A percentile compares a stretch with the other conserved stretches of the same genome.
These are phyloP conservation scores for Mimumesa dahlbomi DNA, from an alignment of 2,888 invertebrate species.

Conservation along the genomic window DNA sequence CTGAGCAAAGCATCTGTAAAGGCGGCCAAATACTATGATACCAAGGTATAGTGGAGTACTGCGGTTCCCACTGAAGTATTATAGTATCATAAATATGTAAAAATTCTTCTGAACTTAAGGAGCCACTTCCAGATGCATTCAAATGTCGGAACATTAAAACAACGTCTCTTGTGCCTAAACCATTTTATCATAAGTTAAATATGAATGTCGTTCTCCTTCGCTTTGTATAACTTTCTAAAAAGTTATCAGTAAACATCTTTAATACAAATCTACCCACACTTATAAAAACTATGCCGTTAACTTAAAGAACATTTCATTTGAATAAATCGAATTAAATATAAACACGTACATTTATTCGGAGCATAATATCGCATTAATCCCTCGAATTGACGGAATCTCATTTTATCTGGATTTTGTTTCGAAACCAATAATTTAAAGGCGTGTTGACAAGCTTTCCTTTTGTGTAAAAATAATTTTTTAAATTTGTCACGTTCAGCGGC, in stretches of 20 bases:
- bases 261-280: too few relatives aligned
- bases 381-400: constrained; percentile 88
- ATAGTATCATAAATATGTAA: constrained; percentile 87
- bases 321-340: constrained; percentile 7
- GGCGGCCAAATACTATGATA: constrained; percentile 85
- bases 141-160: constrained; percentile 91
- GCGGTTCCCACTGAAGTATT: constrained; percentile 88
- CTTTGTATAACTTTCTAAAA: background rate
- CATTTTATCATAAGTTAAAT: constrained; percentile 4
- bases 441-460: constrained; percentile 89
- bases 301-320: background rate
- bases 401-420: constrained; percentile 86
- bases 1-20: constrained; percentile 84
- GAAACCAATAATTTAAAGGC: constrained; percentile 91
- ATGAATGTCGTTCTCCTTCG: background rate
- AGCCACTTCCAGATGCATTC: constrained; percentile 86
- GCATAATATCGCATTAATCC: constrained; percentile 90
- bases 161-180: constrained; percentile 85
- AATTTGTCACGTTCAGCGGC: constrained; percentile 93
- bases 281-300: too few relatives aligned
- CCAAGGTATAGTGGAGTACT: constrained; percentile 87
- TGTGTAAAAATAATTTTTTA: constrained; percentile 89
- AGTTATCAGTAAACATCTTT: background rate
- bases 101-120: constrained; percentile 88
- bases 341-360: constrained; percentile 85